A percentile compares a stretch with the other conserved stretches of the same genome.
Conservation (phyloP, 2,888 invertebrate genomes). For the Limenitis camilla region DNA sequence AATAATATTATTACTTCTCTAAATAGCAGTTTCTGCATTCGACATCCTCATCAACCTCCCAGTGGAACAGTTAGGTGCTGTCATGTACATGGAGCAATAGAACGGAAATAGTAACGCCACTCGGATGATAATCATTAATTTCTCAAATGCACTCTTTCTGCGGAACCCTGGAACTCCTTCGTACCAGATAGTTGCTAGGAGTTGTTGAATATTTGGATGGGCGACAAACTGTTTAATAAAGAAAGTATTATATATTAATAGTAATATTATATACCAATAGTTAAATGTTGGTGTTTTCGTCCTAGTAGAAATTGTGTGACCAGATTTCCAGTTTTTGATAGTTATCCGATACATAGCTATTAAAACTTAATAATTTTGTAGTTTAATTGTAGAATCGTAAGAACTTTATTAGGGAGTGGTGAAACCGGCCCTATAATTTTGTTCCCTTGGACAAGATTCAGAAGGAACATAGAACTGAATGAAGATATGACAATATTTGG, state of each 20-base stretch:
- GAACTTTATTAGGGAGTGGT: too few relatives aligned
- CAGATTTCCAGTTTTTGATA: too few relatives aligned
- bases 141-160: conserved; percentile 82
- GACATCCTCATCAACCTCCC: conserved; percentile 93
- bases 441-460: too few relatives aligned
- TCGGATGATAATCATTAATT: conserved; percentile 81
- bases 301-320: too few relatives aligned
- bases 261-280: neutral
- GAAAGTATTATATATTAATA: neutral
- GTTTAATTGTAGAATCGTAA: too few relatives aligned
- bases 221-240: conserved; percentile 83
- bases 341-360: too few relatives aligned
- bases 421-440: too few relatives aligned
- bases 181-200: conserved; percentile 94
- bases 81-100: conserved; percentile 88
- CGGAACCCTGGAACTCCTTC: conserved; percentile 96
- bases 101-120: conserved; percentile 90
- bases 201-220: conserved; percentile 96
- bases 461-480: too few relatives aligned
- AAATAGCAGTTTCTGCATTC: too few relatives aligned
- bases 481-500: too few relatives aligned
- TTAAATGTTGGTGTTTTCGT: conserved; percentile 95
- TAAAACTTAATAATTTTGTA: too few relatives aligned
- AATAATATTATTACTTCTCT: too few relatives aligned
- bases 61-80: conserved; percentile 85